These are phyloP conservation scores for Baryphthengus martii DNA, from an alignment of 2,113 vertebrate genomes.

Conservation along the genomic window DNA sequence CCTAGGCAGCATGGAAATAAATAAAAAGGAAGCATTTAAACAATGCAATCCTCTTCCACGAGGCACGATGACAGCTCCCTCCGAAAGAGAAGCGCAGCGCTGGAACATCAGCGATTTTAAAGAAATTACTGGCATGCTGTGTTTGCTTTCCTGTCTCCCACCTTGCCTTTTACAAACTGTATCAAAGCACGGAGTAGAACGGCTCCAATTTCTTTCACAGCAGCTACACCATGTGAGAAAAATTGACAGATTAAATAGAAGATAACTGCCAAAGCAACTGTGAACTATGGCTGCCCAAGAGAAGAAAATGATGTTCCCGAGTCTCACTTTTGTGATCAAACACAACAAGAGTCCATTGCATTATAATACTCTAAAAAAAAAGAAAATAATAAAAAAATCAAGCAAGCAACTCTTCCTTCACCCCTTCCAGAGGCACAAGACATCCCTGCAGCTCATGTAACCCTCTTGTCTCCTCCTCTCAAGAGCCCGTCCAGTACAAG, in stretches of 20 bases:
- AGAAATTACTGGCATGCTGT: constrained; percentile 69
- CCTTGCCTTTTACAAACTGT: constrained; percentile 68
- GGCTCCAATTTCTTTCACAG: constrained; percentile 73
- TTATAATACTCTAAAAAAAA: background rate
- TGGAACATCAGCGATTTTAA: constrained; percentile 52
- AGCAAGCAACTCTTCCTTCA: background rate
- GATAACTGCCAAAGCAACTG: constrained; percentile 49
- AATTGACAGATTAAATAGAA: constrained; percentile 72
- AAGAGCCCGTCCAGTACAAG: background rate
- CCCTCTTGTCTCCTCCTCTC: background rate
- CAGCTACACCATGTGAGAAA: constrained; percentile 47
- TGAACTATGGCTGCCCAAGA: constrained; percentile 47
- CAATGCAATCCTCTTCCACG: background rate
- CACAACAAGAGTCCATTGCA: background rate
- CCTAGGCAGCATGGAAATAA: background rate
- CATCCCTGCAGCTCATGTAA: background rate
- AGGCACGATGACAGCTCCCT: constrained; percentile 1
- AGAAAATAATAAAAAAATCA: too few relatives aligned
- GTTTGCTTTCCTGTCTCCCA: constrained; percentile 65
- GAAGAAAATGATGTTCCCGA: background rate
- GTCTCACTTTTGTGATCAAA: background rate
- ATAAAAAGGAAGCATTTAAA: background rate
- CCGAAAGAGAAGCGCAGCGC: background rate
- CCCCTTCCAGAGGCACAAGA: background rate
- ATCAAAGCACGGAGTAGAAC: constrained; percentile 67